Evolutionary conservation across 2,113 vertebrate species (phyloP).

Genomic region (Ophthalmolycus amberensis): DNA sequence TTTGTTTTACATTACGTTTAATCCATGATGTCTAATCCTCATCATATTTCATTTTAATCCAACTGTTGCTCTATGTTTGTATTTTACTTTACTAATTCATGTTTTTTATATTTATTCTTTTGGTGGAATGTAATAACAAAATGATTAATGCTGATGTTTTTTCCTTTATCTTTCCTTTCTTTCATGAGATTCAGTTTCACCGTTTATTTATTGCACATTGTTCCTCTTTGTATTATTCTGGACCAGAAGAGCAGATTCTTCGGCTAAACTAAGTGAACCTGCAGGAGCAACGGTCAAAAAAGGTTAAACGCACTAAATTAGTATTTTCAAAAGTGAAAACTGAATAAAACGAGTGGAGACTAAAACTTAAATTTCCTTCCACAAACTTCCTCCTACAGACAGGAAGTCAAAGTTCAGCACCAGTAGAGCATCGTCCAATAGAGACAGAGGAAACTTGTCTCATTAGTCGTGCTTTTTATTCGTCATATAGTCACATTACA

Average conservation of each 20-base stretch:
- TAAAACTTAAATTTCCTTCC: conserved; percentile 16
- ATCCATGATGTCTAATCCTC: background rate
- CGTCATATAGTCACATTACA: background rate
- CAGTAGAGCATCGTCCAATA: background rate
- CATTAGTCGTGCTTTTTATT: conserved; percentile 18
- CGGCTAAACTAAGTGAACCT: background rate
- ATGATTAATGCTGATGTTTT: background rate
- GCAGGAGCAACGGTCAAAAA: background rate
- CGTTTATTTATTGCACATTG: background rate
- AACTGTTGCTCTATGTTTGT: background rate
- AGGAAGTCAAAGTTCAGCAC: conserved; percentile 25
- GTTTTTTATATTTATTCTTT: background rate
- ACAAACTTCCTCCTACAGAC: conserved; percentile 9
- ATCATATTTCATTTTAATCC: background rate
- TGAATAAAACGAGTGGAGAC: background rate
- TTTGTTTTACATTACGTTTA: background rate
- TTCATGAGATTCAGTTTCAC: background rate
- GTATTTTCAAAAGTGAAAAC: background rate
- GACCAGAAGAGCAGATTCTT: background rate
- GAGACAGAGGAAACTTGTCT: conserved; percentile 4
- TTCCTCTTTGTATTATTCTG: background rate
- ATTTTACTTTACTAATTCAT: background rate
- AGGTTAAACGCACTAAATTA: background rate
- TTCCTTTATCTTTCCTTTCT: background rate
- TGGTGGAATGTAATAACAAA: background rate